Base-by-base conservation (phyloP, 30 jellyfish, hydroid and myxozoan species). In the Hydra vulgaris region DNA sequence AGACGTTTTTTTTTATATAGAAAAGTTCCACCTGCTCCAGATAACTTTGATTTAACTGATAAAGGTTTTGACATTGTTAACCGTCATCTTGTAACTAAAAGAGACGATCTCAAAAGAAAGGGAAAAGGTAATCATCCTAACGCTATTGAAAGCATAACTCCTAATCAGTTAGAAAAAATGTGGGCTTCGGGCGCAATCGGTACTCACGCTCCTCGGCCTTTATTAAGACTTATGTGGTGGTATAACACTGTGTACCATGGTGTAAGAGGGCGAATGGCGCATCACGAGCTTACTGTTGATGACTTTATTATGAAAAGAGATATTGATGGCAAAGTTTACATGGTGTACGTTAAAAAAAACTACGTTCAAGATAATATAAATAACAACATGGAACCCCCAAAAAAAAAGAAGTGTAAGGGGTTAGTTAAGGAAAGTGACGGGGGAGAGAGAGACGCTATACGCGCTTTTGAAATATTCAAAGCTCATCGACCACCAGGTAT, bases 111-210 rank as follows among this genome's bases (percentile, higher is more conserved):
- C 78, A 91, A 91, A 67, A 95, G 98, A 26, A 91, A 91, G 72
- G 98, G 98, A 1, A 91, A 91, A 71, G 98, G 98, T 27, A 91
- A 91, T 77, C 98, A 91, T 79, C 98, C 98, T 23, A 91, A 91
- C 74, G 98, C 98, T 15, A 87, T 91, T 27, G 98, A 91, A 54
- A 91, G 98, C 80, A 91, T 91, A 40, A 91, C 98, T 16, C 95
- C 98, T 7, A 96, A 91, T 53, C 98, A 91, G 77, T 88, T 93
- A 21, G 96, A 87, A 27, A 88, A 93, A 78, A 93, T 93, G 99
- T 93, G 99, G 96, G 96, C 95, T 7, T 87, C 96, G 0, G 99
- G 99, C 15, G 99, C 96, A 15, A 93, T 93, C 26, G 99, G 99
- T 8, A 88, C 88, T 4, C 96, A 93, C 81, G 96, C 96, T 21